These are phyloP conservation scores for Phrixothrix hirtus DNA, from an alignment of 2,888 invertebrate species.

Conservation along the genomic window DNA sequence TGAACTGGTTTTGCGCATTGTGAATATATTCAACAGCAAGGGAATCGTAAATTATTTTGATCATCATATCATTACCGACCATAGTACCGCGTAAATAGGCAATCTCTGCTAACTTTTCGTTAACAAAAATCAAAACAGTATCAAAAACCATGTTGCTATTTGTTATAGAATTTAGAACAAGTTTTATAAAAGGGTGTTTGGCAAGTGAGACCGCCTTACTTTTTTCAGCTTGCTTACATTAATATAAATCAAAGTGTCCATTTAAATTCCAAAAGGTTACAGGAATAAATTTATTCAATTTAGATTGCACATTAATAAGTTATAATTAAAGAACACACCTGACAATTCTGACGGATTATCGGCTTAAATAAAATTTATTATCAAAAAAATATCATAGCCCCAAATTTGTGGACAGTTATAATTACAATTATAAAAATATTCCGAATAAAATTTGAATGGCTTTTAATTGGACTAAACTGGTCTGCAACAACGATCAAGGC, in stretches of 20 bases:
- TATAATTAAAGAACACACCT: constrained; percentile 16
- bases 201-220: no score
- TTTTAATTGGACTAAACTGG: constrained; percentile 24
- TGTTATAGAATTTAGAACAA: background rate
- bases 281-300: constrained; percentile 10
- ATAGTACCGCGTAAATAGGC: no score
- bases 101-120: no score
- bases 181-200: no score
- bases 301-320: constrained; percentile 20
- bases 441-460: constrained; percentile 18
- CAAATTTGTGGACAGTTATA: constrained; percentile 9
- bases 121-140: no score
- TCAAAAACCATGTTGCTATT: no score
- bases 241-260: constrained; percentile 6
- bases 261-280: constrained; percentile 7
- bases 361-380: constrained; percentile 18
- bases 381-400: constrained; percentile 13
- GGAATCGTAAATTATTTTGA: no score
- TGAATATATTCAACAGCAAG: no score
- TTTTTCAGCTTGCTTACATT: no score
- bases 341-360: constrained; percentile 16
- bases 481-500: constrained; percentile 4
- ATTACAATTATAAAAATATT: constrained; percentile 29
- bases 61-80: no score
- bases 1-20: no score